These are phyloP conservation scores for Paralichthys olivaceus DNA, from an alignment of 2,113 vertebrate genomes.

Conservation along the genomic window DNA sequence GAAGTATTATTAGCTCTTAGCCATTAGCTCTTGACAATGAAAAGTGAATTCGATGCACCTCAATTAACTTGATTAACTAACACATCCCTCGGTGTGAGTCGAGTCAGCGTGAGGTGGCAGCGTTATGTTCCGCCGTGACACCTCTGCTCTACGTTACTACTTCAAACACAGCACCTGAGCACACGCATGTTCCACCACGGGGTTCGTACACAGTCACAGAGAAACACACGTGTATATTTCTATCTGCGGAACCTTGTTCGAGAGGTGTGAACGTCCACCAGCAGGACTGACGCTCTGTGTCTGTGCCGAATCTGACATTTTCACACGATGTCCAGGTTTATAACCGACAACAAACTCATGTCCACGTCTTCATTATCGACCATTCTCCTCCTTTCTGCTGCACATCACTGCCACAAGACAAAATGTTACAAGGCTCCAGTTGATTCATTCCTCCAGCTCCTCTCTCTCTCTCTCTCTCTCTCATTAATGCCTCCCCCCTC, in stretches of 20 bases:
- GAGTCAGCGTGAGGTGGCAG: too few species aligned
- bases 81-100: too few species aligned
- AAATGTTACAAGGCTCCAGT: constrained; percentile 24
- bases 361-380: constrained; percentile 42
- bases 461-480: constrained; percentile 4
- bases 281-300: not conserved
- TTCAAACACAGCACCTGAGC: too few species aligned
- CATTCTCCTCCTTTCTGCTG: constrained; percentile 23
- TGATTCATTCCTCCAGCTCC: constrained; percentile 14
- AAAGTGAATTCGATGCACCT: too few species aligned
- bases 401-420: constrained; percentile 40
- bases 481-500: constrained; percentile 1
- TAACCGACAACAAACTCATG: constrained; percentile 22
- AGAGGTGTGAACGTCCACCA: too few species aligned
- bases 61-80: too few species aligned
- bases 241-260: not conserved
- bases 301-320: constrained; percentile 11
- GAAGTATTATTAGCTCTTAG: too few species aligned
- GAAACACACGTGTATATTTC: not conserved
- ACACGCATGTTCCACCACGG: too few species aligned
- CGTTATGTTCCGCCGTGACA: too few species aligned
- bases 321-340: constrained; percentile 1
- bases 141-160: too few species aligned
- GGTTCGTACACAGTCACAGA: too few species aligned
- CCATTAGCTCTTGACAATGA: too few species aligned